Evolutionary conservation across 1,140 invertebrate species (phyloP).

Genomic region (Trinorchestia longiramus): DNA sequence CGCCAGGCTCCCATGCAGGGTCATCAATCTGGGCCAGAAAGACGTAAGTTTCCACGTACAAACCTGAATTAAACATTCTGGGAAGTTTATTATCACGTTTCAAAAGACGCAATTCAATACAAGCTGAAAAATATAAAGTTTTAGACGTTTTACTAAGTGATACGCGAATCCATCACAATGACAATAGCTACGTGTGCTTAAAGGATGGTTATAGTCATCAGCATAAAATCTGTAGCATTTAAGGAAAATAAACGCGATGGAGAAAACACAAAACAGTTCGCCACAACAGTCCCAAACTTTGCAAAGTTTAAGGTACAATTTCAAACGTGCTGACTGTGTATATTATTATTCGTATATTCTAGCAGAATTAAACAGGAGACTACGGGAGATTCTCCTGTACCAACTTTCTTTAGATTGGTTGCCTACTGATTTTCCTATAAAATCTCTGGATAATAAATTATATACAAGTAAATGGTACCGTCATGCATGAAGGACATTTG

Average conservation of each 20-base stretch:
- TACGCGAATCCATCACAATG: no score
- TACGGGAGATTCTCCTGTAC: neutral
- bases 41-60: constrained; percentile 47
- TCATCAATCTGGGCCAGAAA: constrained; percentile 62
- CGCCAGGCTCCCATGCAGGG: constrained; percentile 61
- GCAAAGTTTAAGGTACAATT: neutral
- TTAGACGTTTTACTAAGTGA: no score
- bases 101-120: neutral
- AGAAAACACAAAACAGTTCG: neutral
- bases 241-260: neutral
- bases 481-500: no score
- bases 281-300: neutral
- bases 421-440: no score
- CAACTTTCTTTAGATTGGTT: no score
- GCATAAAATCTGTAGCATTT: neutral
- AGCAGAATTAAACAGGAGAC: neutral
- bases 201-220: neutral
- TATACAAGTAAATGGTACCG: no score
- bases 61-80: neutral
- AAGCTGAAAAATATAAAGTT: neutral
- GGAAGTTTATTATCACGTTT: neutral
- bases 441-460: no score
- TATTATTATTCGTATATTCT: neutral
- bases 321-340: neutral
- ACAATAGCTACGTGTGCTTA: neutral